Conservation (phyloP, 2,888 invertebrate species). For the Apocheima hispidaria region DNA sequence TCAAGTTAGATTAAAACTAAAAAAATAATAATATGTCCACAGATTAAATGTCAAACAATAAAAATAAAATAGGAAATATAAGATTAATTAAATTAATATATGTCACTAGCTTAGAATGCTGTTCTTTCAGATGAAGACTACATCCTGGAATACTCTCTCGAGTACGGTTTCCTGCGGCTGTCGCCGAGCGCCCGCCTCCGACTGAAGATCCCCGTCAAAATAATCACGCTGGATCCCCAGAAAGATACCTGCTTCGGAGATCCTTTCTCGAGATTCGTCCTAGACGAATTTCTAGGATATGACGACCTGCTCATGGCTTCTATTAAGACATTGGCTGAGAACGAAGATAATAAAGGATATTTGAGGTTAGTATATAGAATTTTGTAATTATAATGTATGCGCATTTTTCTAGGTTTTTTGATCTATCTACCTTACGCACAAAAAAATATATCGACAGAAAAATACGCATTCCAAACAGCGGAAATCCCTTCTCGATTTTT, state of each 20-base stretch:
- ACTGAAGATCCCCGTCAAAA: constrained; percentile 96
- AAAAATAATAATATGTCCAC: too few species aligned
- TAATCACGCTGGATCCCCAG: constrained; percentile 94
- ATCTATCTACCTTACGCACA: too few species aligned
- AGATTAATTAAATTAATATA: too few species aligned
- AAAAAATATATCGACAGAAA: too few species aligned
- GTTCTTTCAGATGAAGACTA: constrained; percentile 93
- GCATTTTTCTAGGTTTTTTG: too few species aligned
- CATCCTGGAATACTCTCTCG: constrained; percentile 98
- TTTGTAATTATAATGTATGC: too few species aligned
- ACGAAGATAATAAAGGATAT: constrained; percentile 98
- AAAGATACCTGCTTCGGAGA: constrained; percentile 98
- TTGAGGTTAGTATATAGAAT: constrained; percentile 85
- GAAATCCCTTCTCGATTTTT: too few species aligned
- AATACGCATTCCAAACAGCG: too few species aligned
- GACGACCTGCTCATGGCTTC: constrained; percentile 99
- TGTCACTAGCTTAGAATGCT: constrained; percentile 1
- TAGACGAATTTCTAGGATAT: constrained; percentile 97
- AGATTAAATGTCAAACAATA: too few species aligned
- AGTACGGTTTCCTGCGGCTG: constrained; percentile 97
- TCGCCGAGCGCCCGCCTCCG: constrained; percentile 94
- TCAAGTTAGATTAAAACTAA: too few species aligned
- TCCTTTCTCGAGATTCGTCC: constrained; percentile 93
- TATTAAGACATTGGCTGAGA: constrained; percentile 97
- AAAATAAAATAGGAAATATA: too few species aligned